Evolutionary conservation across 2,888 invertebrate species (phyloP).

Genomic region (Lacanobia wlatinum): DNA sequence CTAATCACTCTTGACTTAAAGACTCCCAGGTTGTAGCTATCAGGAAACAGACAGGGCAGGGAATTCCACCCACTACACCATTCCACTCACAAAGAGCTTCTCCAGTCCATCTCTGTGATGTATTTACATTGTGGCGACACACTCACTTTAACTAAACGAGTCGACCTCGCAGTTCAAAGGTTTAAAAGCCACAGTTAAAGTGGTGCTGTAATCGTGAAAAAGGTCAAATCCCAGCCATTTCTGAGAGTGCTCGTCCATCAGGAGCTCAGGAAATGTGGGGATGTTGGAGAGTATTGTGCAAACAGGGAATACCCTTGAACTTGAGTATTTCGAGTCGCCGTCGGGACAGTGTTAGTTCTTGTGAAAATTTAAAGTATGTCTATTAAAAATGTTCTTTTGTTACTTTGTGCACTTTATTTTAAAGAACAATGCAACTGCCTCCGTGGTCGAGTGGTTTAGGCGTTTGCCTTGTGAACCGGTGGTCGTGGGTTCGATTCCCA

Average conservation of each 20-base stretch:
- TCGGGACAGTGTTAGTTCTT: neutral
- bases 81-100: neutral
- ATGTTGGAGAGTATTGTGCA: neutral
- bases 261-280: constrained; percentile 2
- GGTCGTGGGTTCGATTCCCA: no score
- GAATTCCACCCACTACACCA: neutral
- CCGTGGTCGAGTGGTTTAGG: no score
- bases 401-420: no score
- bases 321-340: neutral
- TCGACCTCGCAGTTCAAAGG: constrained; percentile 9
- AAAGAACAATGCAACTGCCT: no score
- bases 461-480: no score
- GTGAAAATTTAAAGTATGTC: neutral
- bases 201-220: neutral
- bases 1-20: no score
- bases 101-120: neutral
- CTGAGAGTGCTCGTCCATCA: constrained; percentile 26
- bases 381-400: no score
- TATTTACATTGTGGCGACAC: neutral
- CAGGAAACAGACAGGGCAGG: no score
- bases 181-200: constrained; percentile 15
- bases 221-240: constrained; percentile 16
- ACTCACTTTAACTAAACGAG: neutral
- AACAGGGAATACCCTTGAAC: neutral
- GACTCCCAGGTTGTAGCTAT: no score